Conservation (phyloP, 1,140 invertebrate species). For the Heliconius hermathena region DNA sequence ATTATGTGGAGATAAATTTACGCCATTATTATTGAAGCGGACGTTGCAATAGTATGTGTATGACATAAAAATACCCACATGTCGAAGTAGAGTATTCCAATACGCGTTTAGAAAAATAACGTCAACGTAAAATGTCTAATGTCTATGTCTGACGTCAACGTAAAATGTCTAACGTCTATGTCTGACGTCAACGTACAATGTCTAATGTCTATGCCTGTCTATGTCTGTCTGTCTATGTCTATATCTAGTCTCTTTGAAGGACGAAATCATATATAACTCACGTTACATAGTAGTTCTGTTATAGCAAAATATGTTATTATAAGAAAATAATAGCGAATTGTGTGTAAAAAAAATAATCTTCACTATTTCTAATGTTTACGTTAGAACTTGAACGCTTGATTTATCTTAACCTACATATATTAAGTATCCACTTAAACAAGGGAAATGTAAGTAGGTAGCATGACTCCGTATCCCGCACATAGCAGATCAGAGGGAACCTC, state of each 20-base stretch:
- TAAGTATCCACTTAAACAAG: neutral
- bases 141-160: no score
- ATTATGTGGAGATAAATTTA: constrained; percentile 5
- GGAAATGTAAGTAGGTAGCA: neutral
- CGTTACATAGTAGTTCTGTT: no score
- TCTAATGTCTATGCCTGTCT: no score
- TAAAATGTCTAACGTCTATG: no score
- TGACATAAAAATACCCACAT: neutral
- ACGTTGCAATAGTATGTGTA: neutral
- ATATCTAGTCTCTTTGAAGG: no score
- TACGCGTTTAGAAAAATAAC: neutral
- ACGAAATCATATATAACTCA: no score
- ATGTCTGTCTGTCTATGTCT: no score
- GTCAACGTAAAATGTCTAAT: no score
- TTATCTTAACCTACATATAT: neutral
- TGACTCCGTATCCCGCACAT: neutral
- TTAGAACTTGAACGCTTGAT: neutral
- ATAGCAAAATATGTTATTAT: neutral
- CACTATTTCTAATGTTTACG: neutral
- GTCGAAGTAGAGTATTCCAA: neutral
- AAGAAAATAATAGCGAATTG: neutral
- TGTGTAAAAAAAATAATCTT: neutral
- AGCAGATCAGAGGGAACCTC: neutral
- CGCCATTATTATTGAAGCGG: neutral
- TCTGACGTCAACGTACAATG: no score